Conservation (phyloP, 30 jellyfish, hydroid and myxozoan genomes). For the Aurelia coerulea region DNA sequence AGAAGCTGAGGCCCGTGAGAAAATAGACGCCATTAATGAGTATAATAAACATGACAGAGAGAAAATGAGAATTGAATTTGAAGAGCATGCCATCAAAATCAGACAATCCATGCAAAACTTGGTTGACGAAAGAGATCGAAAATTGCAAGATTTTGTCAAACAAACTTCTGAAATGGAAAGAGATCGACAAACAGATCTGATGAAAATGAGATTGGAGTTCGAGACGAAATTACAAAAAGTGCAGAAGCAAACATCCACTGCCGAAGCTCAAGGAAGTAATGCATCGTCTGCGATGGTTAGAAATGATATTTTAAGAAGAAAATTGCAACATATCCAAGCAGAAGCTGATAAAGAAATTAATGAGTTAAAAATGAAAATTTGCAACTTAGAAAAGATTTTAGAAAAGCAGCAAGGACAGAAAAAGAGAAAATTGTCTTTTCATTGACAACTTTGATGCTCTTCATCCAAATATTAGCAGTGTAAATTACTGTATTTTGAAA, state of each 20-base stretch:
- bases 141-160: conserved; percentile 3
- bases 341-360: conserved; percentile 54
- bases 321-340: conserved; percentile 59
- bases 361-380: conserved; percentile 33
- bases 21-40: conserved; percentile 37
- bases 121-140: conserved; percentile 16
- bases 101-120: conserved; percentile 6
- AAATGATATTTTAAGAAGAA: conserved; percentile 56
- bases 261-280: conserved; percentile 12
- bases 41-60: conserved; percentile 12
- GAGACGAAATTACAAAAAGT: conserved; percentile 45
- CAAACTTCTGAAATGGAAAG: conserved; percentile 8
- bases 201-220: conserved; percentile 49
- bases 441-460: not conserved
- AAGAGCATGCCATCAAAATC: conserved; percentile 4
- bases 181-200: conserved; percentile 48
- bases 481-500: too few species aligned
- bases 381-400: conserved; percentile 28
- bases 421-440: conserved; percentile 60
- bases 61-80: conserved; percentile 8
- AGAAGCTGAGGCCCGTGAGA: conserved; percentile 30
- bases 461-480: too few species aligned
- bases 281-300: conserved; percentile 35
- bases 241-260: conserved; percentile 21
- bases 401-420: conserved; percentile 47